phyloP scores from a whole-genome alignment of 2,797 vertebrate species.

The Bryconaethiops microstoma region DNA sequence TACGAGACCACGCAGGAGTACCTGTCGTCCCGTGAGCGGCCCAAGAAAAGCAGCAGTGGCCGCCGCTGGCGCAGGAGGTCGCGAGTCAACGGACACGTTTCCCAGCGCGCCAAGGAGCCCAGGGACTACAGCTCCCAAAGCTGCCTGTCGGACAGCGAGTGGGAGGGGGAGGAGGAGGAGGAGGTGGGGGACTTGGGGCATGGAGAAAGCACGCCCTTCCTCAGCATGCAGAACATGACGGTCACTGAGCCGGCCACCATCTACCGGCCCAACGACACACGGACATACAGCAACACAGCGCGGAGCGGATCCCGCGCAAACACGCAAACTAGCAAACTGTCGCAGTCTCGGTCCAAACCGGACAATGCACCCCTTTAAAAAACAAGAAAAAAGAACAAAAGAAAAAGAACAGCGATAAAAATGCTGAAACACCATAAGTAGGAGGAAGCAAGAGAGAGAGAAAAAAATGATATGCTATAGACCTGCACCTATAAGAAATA shows the following conservation, averaged over 20 bases:
- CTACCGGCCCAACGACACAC: constrained; percentile 81
- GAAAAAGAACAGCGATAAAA: constrained; percentile 32
- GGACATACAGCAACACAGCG: constrained; percentile 89
- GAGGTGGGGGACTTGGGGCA: constrained; percentile 83
- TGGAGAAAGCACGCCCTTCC: constrained; percentile 95
- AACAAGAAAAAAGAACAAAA: constrained; percentile 64
- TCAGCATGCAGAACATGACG: constrained; percentile 92
- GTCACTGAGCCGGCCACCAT: constrained; percentile 79
- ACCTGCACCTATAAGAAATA: constrained; percentile 89
- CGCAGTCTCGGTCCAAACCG: constrained; percentile 81
- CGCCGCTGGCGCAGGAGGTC: constrained; percentile 87
- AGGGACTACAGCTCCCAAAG: constrained; percentile 94
- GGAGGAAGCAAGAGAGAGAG: constrained; percentile 53
- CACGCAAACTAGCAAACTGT: constrained; percentile 81
- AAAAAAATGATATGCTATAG: constrained; percentile 78
- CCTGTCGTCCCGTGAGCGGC: constrained; percentile 85
- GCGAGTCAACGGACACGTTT: constrained; percentile 89
- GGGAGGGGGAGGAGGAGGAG: constrained; percentile 88
- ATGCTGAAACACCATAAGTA: constrained; percentile 51
- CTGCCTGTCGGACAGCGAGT: constrained; percentile 88
- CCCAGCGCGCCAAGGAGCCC: constrained; percentile 82
- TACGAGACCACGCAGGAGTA: constrained; percentile 98
- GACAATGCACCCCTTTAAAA: constrained; percentile 91
- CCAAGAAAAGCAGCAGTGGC: constrained; percentile 88
- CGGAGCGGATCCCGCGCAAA: constrained; percentile 82